Conservation (phyloP, 2,888 invertebrate species). For the Tipula lateralis region DNA sequence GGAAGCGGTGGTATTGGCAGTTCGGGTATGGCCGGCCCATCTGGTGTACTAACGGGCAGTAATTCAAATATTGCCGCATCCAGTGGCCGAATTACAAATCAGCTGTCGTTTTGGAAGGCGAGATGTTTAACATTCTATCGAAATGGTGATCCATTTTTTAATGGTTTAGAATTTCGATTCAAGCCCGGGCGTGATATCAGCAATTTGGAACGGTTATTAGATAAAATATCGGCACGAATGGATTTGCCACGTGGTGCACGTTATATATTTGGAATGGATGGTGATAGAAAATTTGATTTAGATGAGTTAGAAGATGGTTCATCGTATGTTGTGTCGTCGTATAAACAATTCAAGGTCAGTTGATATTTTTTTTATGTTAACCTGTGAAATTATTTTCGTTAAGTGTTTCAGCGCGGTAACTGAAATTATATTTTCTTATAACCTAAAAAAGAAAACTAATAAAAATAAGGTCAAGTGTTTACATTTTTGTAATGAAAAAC, state of each 20-base stretch:
- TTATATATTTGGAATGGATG: conserved; percentile 89
- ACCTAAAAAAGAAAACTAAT: not conserved
- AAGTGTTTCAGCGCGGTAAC: not conserved
- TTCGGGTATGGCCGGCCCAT: not conserved
- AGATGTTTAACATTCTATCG: conserved; percentile 83
- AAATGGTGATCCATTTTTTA: conserved; percentile 90
- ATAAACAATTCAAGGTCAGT: conserved; percentile 84
- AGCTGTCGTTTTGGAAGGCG: conserved; percentile 79
- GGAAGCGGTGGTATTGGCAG: not conserved
- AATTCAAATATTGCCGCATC: conserved; percentile 49
- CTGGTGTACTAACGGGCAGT: conserved; percentile 34
- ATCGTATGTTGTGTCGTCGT: conserved; percentile 88
- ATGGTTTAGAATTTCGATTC: conserved; percentile 82
- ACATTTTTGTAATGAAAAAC: not conserved
- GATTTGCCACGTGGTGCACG: conserved; percentile 84
- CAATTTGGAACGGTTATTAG: conserved; percentile 77
- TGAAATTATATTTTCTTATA: not conserved
- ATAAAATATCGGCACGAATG: conserved; percentile 80
- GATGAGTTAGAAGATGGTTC: conserved; percentile 88
- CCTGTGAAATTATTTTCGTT: not conserved
- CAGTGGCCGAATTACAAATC: conserved; percentile 61
- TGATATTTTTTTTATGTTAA: not conserved
- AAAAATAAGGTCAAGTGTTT: not conserved
- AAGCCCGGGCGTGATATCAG: conserved; percentile 84
- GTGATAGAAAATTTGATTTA: conserved; percentile 74